Evolutionary conservation across 2,888 invertebrate genomes (phyloP).

Genomic region (Hoplodrina blanda): DNA sequence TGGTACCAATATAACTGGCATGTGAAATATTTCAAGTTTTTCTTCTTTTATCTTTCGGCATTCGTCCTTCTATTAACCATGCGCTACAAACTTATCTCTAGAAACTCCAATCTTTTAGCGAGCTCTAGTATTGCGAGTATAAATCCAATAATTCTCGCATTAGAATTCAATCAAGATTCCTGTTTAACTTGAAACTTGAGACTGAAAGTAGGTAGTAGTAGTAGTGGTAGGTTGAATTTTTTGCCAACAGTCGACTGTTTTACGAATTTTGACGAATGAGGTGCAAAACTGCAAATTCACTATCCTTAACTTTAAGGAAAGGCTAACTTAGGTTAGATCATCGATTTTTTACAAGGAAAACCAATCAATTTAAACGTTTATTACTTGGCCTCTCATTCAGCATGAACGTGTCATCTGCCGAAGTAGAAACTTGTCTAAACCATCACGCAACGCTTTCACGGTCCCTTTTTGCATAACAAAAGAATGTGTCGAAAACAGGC

Average conservation of each 20-base stretch:
- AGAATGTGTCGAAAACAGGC: conserved; percentile 16
- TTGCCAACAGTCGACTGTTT: background rate
- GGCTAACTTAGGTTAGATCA: conserved; percentile 1
- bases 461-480: conserved; percentile 20
- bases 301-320: conserved; percentile 9
- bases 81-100: no score
- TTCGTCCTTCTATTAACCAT: no score
- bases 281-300: background rate
- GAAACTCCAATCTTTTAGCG: background rate
- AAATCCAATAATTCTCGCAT: background rate
- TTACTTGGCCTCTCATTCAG: conserved; percentile 3
- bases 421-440: conserved; percentile 26
- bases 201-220: background rate
- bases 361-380: conserved; percentile 1
- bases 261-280: background rate
- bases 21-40: background rate
- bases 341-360: conserved; percentile 16
- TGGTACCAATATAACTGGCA: background rate
- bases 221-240: background rate
- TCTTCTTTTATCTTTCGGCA: background rate
- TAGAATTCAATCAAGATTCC: conserved; percentile 18
- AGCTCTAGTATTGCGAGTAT: background rate
- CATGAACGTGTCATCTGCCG: conserved; percentile 8
- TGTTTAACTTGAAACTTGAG: conserved; percentile 5
- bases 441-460: conserved; percentile 9